These are phyloP conservation scores for Tridacna crocea DNA, from an alignment of 2,888 invertebrate species.

Conservation along the genomic window DNA sequence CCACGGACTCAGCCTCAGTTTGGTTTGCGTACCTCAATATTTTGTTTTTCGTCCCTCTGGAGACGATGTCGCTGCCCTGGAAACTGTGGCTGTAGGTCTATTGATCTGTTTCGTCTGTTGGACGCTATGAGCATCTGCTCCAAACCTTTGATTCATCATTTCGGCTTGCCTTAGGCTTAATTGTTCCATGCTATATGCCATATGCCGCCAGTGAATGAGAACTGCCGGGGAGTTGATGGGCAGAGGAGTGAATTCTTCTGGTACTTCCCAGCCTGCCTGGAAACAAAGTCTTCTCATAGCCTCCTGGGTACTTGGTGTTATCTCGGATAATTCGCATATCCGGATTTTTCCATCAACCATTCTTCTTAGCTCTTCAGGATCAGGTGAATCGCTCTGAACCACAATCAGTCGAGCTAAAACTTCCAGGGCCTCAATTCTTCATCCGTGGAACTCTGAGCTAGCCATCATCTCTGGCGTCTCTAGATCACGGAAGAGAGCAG, in stretches of 20 bases:
- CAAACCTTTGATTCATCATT: no score
- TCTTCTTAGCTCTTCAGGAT: not conserved
- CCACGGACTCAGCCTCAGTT: no score
- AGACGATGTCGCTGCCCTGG: no score
- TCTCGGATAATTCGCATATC: not conserved
- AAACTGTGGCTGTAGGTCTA: no score
- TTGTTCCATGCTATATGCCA: not conserved
- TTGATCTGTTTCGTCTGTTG: no score
- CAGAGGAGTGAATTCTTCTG: constrained; percentile 7
- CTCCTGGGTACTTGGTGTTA: not conserved
- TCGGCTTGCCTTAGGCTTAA: not conserved
- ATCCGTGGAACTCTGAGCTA: not conserved
- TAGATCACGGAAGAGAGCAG: constrained; percentile 1
- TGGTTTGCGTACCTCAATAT: no score
- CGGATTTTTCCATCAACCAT: not conserved
- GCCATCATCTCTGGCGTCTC: not conserved
- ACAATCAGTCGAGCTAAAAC: not conserved
- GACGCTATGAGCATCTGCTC: no score
- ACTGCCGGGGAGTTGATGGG: not conserved
- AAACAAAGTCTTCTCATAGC: not conserved
- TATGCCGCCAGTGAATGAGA: no score
- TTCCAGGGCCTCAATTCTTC: not conserved
- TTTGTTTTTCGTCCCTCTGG: no score
- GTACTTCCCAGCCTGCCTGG: constrained; percentile 9
- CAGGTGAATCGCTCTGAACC: not conserved